Evolutionary conservation across 2,797 vertebrate genomes (phyloP), one percentile per base, ranked within the genome.

Genomic region (Delichon dasypus): DNA sequence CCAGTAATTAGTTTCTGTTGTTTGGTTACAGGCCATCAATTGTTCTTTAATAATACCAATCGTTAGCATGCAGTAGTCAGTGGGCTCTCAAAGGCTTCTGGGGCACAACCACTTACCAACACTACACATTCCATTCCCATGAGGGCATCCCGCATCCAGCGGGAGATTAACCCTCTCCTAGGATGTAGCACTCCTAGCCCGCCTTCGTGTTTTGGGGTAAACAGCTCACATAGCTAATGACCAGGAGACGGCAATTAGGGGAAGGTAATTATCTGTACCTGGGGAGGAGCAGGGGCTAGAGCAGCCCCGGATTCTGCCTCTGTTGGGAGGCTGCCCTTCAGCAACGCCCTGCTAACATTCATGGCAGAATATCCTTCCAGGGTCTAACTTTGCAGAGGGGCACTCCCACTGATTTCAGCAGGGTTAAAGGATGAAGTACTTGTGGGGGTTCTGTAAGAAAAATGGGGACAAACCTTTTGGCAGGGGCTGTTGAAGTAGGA

Each of bases 41-140:
- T 99, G 99, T 99, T 98, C 98, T 98, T 98, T 98, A 98, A 99
- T 99, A 99, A 99, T 99, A 98, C 98, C 98, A 97, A 98, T 98
- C 98, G 98, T 98, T 98, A 98, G 98, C 98, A 98, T 98, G 97
- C 98, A 98, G 98, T 98, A 98, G 98, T 98, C 97, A 93, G 94
- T 93, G 95, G 88, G 86, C 89, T 96, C 92, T 96, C 96, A 98
- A 97, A 98, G 98, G 98, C 98, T 98, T 98, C 98, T 98, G 98
- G 98, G 98, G 98, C 98, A 98, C 97, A 97, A 98, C 98, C 95
- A 97, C 97, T 97, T 97, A 97, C 95, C 96, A 97, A 96, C 98
- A 98, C 98, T 99, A 98, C 98, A 99, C 99, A 99, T 99, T 99
- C 99, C 99, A 98, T 98, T 99, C 98, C 98, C 98, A 97, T 99